Evolutionary conservation across 1,140 invertebrate genomes (phyloP), one percentile per base, ranked within the genome.

Genomic region (Papilio dardanus): DNA sequence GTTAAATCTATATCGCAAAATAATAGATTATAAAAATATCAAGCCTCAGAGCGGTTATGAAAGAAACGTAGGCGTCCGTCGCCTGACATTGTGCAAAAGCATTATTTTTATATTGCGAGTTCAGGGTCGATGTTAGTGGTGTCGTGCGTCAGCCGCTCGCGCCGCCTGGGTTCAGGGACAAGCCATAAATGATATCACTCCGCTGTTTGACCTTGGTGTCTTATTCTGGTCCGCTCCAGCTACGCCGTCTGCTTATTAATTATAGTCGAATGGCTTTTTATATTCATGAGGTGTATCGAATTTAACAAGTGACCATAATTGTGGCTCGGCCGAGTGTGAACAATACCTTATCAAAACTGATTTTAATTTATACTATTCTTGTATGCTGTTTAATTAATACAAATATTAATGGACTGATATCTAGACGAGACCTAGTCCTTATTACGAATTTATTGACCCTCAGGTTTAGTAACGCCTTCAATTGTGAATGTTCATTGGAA

Each of bases 151-250:
- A 92, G n/a, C n/a, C n/a, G n/a, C 79, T 87, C 79, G 86, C 83
- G 84, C 79, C 77, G 79, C 78, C 77, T 82, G 83, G 90, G 91
- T 92, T 91, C 90, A 92, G 85, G 88, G 89, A 88, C 90, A 89
- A 79, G 73, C 88, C 85, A 89, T 86, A 89, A 91, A 90, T 92
- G 89, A 92, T 91, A 92, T 92, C 88, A 90, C 81, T 84, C 85
- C 80, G 85, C 79, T 83, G 75, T 78, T 77, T 84, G 86, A 83
- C 89, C 90, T 91, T 89, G 89, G 79, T 89, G 84, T 85, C 88
- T 88, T 89, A 91, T 89, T 90, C 86, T 86, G 88, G 88, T 90
- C 86, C 87, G 88, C 79, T 89, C 83, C 79, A 86, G 86, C 87
- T 86, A 90, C 86, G 89, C 81, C 82, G 86, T 90, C 88, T 90